phyloP scores from a whole-genome alignment of 1,140 invertebrate species.

The Asobara japonica region DNA sequence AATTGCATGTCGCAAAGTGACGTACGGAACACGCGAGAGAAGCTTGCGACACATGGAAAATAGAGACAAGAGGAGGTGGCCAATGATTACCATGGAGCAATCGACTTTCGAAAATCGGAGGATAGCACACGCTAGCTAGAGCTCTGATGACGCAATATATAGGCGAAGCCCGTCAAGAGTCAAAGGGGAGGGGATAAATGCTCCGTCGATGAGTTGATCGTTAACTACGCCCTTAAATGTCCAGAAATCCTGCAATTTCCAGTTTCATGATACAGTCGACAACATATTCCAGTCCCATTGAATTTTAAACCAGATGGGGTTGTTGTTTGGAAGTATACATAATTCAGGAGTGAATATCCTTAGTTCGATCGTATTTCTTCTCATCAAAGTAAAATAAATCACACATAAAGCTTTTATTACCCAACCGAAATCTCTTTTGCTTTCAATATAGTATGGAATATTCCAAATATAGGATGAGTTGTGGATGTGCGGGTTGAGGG shows the following conservation, averaged over 20 bases:
- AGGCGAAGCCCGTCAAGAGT: neutral
- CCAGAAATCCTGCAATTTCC: neutral
- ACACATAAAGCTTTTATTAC: no score
- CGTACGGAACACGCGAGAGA: neutral
- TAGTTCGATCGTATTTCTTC: neutral
- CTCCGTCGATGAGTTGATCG: neutral
- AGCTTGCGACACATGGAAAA: neutral
- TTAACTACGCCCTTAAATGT: neutral
- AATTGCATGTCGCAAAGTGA: constrained; percentile 16
- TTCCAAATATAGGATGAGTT: no score
- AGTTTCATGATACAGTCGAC: neutral
- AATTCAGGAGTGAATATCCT: neutral
- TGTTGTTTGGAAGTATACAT: neutral
- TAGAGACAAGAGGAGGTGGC: neutral
- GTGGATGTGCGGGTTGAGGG: no score
- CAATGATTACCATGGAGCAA: neutral
- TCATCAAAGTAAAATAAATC: no score
- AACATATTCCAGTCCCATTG: neutral
- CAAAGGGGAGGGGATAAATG: neutral
- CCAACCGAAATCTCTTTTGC: no score
- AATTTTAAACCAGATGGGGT: neutral
- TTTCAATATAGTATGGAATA: no score
- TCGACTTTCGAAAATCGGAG: neutral
- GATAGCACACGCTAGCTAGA: neutral
- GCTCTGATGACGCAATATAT: neutral